Conservation (phyloP, 2,797 vertebrate species). For the Orestias chungarensis region DNA sequence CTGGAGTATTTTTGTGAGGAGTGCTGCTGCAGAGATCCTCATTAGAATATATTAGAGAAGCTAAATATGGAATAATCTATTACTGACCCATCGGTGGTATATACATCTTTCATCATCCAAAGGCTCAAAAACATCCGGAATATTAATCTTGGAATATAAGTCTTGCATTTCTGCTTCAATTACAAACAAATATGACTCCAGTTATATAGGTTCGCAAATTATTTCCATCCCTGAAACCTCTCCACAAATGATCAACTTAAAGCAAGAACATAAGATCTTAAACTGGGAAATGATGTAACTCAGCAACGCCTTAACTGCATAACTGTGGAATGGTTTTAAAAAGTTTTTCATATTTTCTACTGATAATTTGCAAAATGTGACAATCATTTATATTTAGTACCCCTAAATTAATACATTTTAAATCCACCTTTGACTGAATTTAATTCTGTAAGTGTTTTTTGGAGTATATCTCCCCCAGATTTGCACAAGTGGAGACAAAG, state of each 20-base stretch:
- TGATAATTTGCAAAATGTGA: not conserved
- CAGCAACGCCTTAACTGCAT: no score
- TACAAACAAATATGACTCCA: not conserved
- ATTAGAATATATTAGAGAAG: slow-evolving; percentile 42
- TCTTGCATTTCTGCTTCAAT: no score
- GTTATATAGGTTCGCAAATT: not conserved
- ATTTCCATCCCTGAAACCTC: not conserved
- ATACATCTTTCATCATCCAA: not conserved
- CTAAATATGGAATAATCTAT: not conserved
- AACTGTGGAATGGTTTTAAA: no score
- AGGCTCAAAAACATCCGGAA: not conserved
- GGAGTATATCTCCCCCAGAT: not conserved
- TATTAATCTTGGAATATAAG: not conserved
- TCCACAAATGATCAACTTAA: not conserved
- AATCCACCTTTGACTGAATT: not conserved
- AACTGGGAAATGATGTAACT: no score
- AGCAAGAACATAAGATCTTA: no score
- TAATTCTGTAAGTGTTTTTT: not conserved
- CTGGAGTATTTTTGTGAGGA: slow-evolving; percentile 19
- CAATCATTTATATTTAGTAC: not conserved
- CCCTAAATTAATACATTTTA: not conserved
- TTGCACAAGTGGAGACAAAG: not conserved
- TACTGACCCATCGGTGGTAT: not conserved
- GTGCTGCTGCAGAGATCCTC: slow-evolving; percentile 19
- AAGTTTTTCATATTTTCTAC: not conserved